Conservation (phyloP, 2,113 vertebrate species). For the Scatophagus argus region DNA sequence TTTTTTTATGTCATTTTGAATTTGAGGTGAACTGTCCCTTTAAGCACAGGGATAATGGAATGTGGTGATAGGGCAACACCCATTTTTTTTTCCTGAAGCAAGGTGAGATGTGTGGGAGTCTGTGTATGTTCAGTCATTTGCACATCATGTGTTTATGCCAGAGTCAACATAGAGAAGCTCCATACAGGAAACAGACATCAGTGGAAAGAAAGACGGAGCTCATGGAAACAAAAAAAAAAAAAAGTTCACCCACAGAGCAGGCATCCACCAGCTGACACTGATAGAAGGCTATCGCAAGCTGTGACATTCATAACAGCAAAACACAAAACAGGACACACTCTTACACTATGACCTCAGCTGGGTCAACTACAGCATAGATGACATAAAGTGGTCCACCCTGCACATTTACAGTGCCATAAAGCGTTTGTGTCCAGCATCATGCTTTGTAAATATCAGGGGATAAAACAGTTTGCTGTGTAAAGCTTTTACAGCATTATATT, state of each 20-base stretch:
- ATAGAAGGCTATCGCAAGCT: slow-evolving; percentile 57
- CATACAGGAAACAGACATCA: slow-evolving; percentile 72
- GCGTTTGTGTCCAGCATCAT: slow-evolving; percentile 10
- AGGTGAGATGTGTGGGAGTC: slow-evolving; percentile 32
- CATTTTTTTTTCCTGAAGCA: slow-evolving; percentile 29
- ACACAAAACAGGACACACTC: slow-evolving; percentile 70
- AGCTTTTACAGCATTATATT: slow-evolving; percentile 6
- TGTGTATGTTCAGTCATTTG: slow-evolving; percentile 23
- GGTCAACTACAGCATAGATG: slow-evolving; percentile 59
- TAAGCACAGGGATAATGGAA: slow-evolving; percentile 19
- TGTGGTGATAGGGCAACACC: slow-evolving; percentile 43
- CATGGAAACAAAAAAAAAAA: slow-evolving; percentile 57
- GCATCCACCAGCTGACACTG: slow-evolving; percentile 64
- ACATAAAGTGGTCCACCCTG: slow-evolving; percentile 38
- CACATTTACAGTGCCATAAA: background rate
- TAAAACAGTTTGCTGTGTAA: background rate
- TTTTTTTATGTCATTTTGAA: no score
- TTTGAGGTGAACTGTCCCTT: no score
- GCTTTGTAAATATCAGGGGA: slow-evolving; percentile 9
- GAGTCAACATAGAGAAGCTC: slow-evolving; percentile 72
- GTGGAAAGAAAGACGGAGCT: slow-evolving; percentile 73
- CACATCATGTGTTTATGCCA: slow-evolving; percentile 54
- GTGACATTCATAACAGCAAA: slow-evolving; percentile 62
- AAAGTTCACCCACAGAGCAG: slow-evolving; percentile 46
- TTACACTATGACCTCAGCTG: slow-evolving; percentile 65